Evolutionary conservation across 1,140 invertebrate species (phyloP), one percentile per base, ranked within the genome.

Genomic region (Megalonaias nervosa): DNA sequence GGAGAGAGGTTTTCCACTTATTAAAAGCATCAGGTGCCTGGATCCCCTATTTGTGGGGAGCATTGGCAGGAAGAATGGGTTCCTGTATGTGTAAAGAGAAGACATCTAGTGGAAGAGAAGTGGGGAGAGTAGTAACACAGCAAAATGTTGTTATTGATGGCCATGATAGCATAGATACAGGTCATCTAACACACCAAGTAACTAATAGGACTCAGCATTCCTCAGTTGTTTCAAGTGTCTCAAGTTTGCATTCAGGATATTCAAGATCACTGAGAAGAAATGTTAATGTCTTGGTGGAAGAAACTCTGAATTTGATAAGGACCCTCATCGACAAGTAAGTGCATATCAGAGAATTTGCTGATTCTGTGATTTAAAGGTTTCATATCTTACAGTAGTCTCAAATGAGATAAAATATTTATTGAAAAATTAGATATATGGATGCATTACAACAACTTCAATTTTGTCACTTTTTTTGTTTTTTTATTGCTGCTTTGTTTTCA

Each of bases 311-410:
- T 71, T 92, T 96, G 21, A 95, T 97, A 80, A 93, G 95, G 77
- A 94, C 94, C 48, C 91, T 97, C 66, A 95, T 97, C 77, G 95
- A 97, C 90, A 96, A 95, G 95, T 96, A 93, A 91, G 93, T 92
- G 55, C 26, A 21, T 67, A 17, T 5, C 38, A 48, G 1, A 31
- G 31, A 9, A 48, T 48, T 9, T 5, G 38, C 11, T 11, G 38
- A 48, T 48, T 48, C 38, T 48, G 38, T 48, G 11, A 48, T 6
- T 48, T 48, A 48, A 48, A 48, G 6, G 4, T 48, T 48, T 6
- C 38, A 48, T 48, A 48, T 48, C 38, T 48, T 48, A 48, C 9
- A 48, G 11, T 48, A 48, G 6, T 48, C 38, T 48, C 38, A 48
- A 48, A 48, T 38, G 9, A 48, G 6, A 48, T 11, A 11, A 48